Conservation (phyloP, 2,113 vertebrate genomes). For the Suncus etruscus region DNA sequence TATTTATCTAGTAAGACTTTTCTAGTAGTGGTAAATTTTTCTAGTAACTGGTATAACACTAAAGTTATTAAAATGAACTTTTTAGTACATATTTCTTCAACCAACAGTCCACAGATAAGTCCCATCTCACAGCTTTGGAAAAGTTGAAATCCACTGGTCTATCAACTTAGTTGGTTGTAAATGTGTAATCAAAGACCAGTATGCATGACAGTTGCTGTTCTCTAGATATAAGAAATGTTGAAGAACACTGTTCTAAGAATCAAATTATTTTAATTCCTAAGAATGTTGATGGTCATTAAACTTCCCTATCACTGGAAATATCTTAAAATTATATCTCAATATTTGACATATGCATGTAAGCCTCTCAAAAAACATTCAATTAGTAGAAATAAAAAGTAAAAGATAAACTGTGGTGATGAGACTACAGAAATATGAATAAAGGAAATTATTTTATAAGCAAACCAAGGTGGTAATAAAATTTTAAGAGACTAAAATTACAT, state of each 20-base stretch:
- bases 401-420: background rate
- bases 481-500: background rate
- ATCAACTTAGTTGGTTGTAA: too few species aligned
- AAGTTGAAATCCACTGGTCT: too few species aligned
- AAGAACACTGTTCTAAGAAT: background rate
- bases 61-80: conserved; percentile 23
- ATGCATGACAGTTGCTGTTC: background rate
- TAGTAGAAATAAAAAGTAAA: background rate
- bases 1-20: background rate
- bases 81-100: background rate
- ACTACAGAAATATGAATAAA: background rate
- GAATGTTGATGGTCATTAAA: background rate
- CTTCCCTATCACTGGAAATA: background rate
- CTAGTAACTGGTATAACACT: too few species aligned
- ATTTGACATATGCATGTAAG: background rate
- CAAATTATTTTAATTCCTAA: background rate
- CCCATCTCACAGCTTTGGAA: too few species aligned
- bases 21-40: too few species aligned
- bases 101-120: too few species aligned
- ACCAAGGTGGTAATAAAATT: background rate
- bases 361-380: background rate
- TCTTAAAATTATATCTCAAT: background rate
- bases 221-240: background rate
- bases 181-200: background rate
- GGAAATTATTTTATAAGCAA: background rate